phyloP scores from a whole-genome alignment of 2,113 vertebrate genomes.

The Heterotis niloticus region DNA sequence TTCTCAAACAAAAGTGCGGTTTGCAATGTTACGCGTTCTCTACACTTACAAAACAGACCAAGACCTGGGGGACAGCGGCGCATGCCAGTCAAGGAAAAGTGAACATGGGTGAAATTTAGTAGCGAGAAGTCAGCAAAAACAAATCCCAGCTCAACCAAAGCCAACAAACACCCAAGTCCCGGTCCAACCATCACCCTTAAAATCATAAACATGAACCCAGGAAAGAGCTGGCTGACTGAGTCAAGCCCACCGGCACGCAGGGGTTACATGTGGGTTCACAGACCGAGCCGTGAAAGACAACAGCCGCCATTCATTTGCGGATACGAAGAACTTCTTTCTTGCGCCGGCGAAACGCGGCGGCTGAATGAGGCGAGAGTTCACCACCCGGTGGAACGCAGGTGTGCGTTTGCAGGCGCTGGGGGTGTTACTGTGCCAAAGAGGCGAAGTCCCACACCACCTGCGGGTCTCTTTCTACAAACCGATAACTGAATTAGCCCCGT shows the following conservation, averaged over 20 bases:
- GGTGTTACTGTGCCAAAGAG: too few species aligned
- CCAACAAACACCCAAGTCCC: background rate
- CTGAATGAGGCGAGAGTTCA: background rate
- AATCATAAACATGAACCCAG: slow-evolving; percentile 12
- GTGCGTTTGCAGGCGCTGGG: background rate
- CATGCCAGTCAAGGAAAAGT: too few species aligned
- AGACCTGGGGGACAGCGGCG: too few species aligned
- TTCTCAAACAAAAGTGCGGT: background rate
- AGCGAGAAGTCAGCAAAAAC: background rate
- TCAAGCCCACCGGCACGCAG: background rate
- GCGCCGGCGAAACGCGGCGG: background rate
- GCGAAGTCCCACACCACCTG: too few species aligned
- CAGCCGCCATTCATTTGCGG: too few species aligned
- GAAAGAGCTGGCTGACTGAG: slow-evolving; percentile 4
- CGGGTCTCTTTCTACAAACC: too few species aligned
- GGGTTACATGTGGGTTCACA: background rate
- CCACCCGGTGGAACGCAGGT: background rate
- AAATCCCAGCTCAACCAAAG: background rate
- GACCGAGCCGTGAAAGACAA: background rate
- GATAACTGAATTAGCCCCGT: too few species aligned
- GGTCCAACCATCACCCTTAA: background rate
- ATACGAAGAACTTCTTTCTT: background rate
- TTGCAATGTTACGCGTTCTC: background rate
- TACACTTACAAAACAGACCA: background rate
- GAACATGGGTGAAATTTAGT: background rate